phyloP scores from a whole-genome alignment of 1,140 invertebrate genomes.

The Vanessa tameamea region DNA sequence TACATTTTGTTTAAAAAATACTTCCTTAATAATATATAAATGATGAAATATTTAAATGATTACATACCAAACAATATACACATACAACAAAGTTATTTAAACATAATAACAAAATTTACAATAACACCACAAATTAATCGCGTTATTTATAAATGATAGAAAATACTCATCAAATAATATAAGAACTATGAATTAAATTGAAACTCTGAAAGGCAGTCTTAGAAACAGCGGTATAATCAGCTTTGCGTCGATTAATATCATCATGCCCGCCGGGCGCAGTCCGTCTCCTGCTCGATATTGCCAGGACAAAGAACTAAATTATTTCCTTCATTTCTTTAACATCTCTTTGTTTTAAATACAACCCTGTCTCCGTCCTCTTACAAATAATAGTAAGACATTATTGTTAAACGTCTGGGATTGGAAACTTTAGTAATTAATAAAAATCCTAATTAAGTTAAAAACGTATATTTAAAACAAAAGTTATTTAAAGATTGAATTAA shows the following conservation, averaged over 20 bases:
- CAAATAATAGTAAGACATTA: constrained; percentile 8
- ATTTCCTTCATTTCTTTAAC: constrained; percentile 70
- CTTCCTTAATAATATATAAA: too few relatives aligned
- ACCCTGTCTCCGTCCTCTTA: constrained; percentile 27
- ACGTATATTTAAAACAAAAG: too few relatives aligned
- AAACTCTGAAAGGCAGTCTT: constrained; percentile 59
- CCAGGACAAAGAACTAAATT: constrained; percentile 75
- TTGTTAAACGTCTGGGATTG: neutral
- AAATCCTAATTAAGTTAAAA: neutral
- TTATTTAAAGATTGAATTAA: too few relatives aligned
- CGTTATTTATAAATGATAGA: constrained; percentile 20
- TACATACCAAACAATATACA: too few relatives aligned
- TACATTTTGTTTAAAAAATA: too few relatives aligned
- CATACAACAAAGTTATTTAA: neutral
- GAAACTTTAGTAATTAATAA: neutral
- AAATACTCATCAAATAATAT: constrained; percentile 38
- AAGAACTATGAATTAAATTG: constrained; percentile 54
- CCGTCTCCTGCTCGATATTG: constrained; percentile 60
- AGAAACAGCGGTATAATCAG: constrained; percentile 75
- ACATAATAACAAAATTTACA: constrained; percentile 23
- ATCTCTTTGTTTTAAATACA: constrained; percentile 67
- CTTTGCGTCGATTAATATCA: constrained; percentile 77
- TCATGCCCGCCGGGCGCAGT: constrained; percentile 56
- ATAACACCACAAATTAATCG: constrained; percentile 17
- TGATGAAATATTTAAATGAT: too few relatives aligned